Conservation (phyloP, 2,113 vertebrate species). For the Nanorana parkeri region DNA sequence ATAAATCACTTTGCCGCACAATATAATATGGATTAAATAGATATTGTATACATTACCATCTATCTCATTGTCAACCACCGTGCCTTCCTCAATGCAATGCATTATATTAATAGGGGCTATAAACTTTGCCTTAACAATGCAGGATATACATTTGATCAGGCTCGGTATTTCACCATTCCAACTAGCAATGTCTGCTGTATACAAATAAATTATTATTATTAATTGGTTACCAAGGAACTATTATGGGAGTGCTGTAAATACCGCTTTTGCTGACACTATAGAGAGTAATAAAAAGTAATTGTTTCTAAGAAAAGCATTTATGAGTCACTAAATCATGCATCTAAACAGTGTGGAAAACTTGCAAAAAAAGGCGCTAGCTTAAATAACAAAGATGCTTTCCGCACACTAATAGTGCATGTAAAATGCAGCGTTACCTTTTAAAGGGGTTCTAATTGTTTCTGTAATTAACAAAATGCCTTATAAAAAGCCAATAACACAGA, state of each 20-base stretch:
- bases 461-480: too few species aligned
- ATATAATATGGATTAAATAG: conserved; percentile 43
- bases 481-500: too few species aligned
- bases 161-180: conserved; percentile 17
- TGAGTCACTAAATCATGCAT: conserved; percentile 44
- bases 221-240: conserved; percentile 55
- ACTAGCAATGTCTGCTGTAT: background rate
- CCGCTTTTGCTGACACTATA: conserved; percentile 45
- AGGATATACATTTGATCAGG: conserved; percentile 7
- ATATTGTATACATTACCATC: conserved; percentile 42
- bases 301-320: conserved; percentile 54
- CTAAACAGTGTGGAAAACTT: conserved; percentile 14
- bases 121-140: conserved; percentile 31
- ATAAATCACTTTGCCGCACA: conserved; percentile 7
- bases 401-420: too few species aligned
- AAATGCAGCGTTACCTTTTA: too few species aligned
- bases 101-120: conserved; percentile 38
- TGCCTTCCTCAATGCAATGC: conserved; percentile 16
- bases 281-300: conserved; percentile 54
- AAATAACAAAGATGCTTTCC: background rate
- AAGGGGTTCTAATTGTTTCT: too few species aligned
- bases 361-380: background rate
- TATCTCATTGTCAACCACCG: conserved; percentile 15
- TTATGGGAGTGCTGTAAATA: conserved; percentile 52
- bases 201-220: conserved; percentile 54